Percentiles rank a stretch among this genome's conserved stretches.
Evolutionary conservation across 2,888 invertebrate species (phyloP).

Genomic region (Metalampra italica): DNA sequence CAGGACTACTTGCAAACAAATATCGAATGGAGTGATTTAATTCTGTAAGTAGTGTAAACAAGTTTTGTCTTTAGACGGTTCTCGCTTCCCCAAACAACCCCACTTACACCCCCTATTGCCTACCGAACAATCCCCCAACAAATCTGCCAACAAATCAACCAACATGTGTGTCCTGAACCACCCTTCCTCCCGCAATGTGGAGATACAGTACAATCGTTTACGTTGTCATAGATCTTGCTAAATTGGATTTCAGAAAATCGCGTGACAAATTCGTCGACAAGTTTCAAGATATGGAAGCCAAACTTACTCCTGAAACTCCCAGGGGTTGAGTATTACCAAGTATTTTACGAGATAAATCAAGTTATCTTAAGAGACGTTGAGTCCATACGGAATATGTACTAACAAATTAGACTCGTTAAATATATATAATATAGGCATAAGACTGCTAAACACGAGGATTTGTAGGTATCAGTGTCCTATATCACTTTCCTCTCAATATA

Average conservation of each 20-base stretch:
- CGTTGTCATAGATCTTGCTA: conserved; percentile 41
- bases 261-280: conserved; percentile 30
- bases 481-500: no score
- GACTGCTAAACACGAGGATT: no score
- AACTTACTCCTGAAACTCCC: conserved; percentile 48
- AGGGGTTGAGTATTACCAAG: conserved; percentile 68
- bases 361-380: conserved; percentile 62
- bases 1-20: conserved; percentile 43
- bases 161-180: conserved; percentile 31
- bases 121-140: conserved; percentile 35
- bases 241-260: conserved; percentile 32
- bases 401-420: background rate
- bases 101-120: conserved; percentile 33
- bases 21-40: conserved; percentile 60
- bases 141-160: conserved; percentile 41
- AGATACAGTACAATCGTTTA: conserved; percentile 6
- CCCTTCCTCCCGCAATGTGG: conserved; percentile 12
- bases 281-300: conserved; percentile 47
- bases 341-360: conserved; percentile 74
- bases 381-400: conserved; percentile 5
- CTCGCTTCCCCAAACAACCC: conserved; percentile 30
- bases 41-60: conserved; percentile 73
- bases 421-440: no score
- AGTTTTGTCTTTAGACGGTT: conserved; percentile 55
- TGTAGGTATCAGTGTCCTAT: no score